Evolutionary conservation across 2,888 invertebrate genomes (phyloP).

Genomic region (Ptychoptera contaminata): DNA sequence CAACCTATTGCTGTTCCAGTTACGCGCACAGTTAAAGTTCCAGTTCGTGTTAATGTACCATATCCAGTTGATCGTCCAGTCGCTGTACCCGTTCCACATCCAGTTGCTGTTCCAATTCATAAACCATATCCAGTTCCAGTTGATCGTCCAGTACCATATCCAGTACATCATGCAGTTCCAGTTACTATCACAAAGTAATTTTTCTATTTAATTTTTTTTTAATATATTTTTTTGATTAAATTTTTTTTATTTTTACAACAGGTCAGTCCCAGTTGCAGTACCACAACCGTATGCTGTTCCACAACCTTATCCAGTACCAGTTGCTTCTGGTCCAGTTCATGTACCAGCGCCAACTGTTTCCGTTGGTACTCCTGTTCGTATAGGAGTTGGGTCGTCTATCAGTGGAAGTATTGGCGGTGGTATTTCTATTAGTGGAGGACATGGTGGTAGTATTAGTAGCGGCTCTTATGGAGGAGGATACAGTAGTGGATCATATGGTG

Average conservation of each 20-base stretch:
- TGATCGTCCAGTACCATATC: conserved; percentile 6
- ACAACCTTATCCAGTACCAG: conserved; percentile 9
- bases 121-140: conserved; percentile 4
- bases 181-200: not conserved
- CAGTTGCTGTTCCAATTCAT: not conserved
- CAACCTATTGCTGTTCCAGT: not conserved
- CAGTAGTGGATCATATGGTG: not conserved
- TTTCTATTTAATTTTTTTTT: not conserved
- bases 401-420: not conserved
- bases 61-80: conserved; percentile 6
- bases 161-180: conserved; percentile 4
- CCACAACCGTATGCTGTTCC: conserved; percentile 8
- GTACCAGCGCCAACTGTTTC: conserved; percentile 5
- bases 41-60: conserved; percentile 1
- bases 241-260: not conserved
- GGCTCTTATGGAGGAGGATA: not conserved
- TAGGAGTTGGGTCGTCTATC: not conserved
- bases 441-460: not conserved
- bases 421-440: not conserved
- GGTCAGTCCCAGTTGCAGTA: conserved; percentile 7
- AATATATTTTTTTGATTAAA: not conserved
- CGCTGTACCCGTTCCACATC: conserved; percentile 2
- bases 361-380: not conserved
- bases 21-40: not conserved
- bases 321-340: conserved; percentile 2